Base-by-base conservation (phyloP, 1,140 invertebrate genomes). In the Ptiloglossa arizonensis region DNA sequence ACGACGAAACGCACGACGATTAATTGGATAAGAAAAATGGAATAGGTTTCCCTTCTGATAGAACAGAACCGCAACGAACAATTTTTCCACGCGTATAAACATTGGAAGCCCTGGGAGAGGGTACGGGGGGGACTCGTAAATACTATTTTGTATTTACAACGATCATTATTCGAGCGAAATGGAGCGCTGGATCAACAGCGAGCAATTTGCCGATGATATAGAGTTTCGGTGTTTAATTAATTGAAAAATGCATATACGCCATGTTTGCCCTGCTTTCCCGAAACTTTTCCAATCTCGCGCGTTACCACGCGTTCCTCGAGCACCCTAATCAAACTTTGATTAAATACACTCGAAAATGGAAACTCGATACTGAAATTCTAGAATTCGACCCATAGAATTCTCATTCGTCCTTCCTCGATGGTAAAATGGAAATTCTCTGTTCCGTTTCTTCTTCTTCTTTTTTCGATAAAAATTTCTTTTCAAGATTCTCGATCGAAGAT, bases 231-330 rank as follows among this genome's bases (percentile, higher is more conserved):
- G 32, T 35, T 68, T 57, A 35, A 57, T 38, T 57, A 38, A 57
- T 56, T 41, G 24, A 69, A n/a, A 56, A 56, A 56, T 27, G 35
- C 35, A 56, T 44, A 69, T 57, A n/a, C 17, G 5, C 11, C 2
- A 6, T 48, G 19, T 66, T 66, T 66, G 24, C 63, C 2, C 19
- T 46, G 4, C 41, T 29, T 41, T 64, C 44, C 19, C 5, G 3
- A 66, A 66, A 48, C 27, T 66, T 66, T 48, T 66, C 27, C 63
- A 66, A 66, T 66, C 13, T 48, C 13, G 27, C 1, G 19, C 19
- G 27, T n/a, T 48, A 6, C 41, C 2, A 32, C 17, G 29, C 44
- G 27, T 66, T 48, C 11, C 8, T 66, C 22, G 15, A 66, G 19
- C 41, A n/a, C 29, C 6, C 41, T 66, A 32, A 66, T 32, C 44